Conservation (phyloP, 2,888 invertebrate species). For the Drymonia ruficornis region DNA sequence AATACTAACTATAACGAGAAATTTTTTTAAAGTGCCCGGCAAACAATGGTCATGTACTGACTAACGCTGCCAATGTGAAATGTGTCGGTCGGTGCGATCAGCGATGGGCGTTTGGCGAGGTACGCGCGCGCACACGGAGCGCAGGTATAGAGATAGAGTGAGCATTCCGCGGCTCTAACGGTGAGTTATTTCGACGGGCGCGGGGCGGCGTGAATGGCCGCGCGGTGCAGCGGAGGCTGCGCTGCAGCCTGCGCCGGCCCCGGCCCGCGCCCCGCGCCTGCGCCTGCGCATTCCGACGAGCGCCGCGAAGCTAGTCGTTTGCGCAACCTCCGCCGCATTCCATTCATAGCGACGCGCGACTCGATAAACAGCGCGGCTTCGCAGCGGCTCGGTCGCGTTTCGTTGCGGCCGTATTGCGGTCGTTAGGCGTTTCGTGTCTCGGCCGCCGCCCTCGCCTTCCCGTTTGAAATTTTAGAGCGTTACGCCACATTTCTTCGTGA, state of each 20-base stretch:
- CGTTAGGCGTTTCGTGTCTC: conserved; percentile 22
- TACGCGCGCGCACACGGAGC: background rate
- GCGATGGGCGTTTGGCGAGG: background rate
- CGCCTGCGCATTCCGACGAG: conserved; percentile 63
- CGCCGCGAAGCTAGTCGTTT: conserved; percentile 70
- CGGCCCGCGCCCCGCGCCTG: conserved; percentile 37
- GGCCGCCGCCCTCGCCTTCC: conserved; percentile 55
- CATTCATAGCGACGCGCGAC: conserved; percentile 77
- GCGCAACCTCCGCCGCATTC: conserved; percentile 82
- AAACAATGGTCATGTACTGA: background rate
- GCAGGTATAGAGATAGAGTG: conserved; percentile 71
- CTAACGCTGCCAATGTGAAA: background rate
- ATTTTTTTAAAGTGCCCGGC: background rate
- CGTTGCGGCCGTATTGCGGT: conserved; percentile 26
- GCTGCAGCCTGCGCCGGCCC: conserved; percentile 58
- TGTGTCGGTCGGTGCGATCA: background rate
- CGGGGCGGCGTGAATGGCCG: conserved; percentile 79
- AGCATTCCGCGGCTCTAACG: conserved; percentile 80
- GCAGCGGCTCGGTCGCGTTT: conserved; percentile 27
- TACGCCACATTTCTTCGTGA: conserved; percentile 80
- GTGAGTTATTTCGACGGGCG: conserved; percentile 80
- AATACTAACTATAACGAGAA: background rate
- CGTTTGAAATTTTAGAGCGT: conserved; percentile 78
- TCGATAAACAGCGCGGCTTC: conserved; percentile 47
- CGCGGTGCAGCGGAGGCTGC: conserved; percentile 76